Evolutionary conservation across 2,888 invertebrate genomes (phyloP), one percentile per base, ranked within the genome.

Genomic region (Mythimna albipuncta): DNA sequence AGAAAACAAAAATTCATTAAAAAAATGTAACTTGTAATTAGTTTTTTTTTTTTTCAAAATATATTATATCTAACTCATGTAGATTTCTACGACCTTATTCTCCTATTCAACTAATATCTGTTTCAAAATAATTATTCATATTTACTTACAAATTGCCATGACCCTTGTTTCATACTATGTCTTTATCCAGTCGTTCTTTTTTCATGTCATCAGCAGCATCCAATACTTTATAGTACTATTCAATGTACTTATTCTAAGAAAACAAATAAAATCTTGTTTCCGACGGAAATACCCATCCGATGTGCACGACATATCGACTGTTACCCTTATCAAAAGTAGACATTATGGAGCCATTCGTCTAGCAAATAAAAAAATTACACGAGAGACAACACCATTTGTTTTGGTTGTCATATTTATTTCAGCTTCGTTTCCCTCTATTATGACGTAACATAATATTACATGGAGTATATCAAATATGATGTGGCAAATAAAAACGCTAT

Each of bases 241-340:
- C 52, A 69, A 77, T 72, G 35, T 71, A 59, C 57, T 52, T 68
- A 54, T 73, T 65, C 26, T 50, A 63, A 11, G 44, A 71, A 79
- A 77, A 84, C 73, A 89, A 86, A 88, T 85, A 90, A 89, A 88
- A 89, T 82, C 79, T 81, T 85, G 83, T 88, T 78, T 85, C 75
- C 72, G 81, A 83, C 82, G 86, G 79, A 75, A 88, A 90, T 87
- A 87, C 84, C 85, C 82, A 74, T 83, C 69, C 63, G 64, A 85
- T 85, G 79, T 69, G 70, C 69, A 81, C 81, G 88, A 89, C 89
- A 89, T 87, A 90, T 90, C 88, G 87, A 87, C 88, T 87, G 85
- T 82, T 84, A 94, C 94, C 94, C 94, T 92, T 87, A 91, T 94
- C 94, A 94, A 93, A 89, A 86, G 84, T 85, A 89, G 89, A 91